These are phyloP conservation scores for Heterodera schachtii DNA, from an alignment of 1,140 invertebrate genomes.

Conservation along the genomic window DNA sequence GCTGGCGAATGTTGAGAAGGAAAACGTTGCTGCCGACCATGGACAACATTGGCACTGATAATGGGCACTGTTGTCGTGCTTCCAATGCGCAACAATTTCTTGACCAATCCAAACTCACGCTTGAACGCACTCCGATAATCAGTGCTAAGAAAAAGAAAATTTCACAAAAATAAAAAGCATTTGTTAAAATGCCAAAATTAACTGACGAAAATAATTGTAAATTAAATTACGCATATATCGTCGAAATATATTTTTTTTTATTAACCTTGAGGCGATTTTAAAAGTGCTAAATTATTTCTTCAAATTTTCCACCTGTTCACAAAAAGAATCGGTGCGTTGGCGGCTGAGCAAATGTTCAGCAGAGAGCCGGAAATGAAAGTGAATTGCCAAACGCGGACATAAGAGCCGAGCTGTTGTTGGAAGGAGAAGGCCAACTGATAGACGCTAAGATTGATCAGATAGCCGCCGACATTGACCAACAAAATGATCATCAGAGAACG, in stretches of 20 bases:
- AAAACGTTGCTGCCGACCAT: no score
- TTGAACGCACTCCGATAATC: conserved; percentile 4
- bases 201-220: no score
- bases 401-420: background rate
- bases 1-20: no score
- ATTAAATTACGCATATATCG: no score
- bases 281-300: background rate
- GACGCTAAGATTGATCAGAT: conserved; percentile 11
- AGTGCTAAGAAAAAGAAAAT: background rate
- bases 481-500: conserved; percentile 18
- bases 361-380: conserved; percentile 13
- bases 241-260: no score
- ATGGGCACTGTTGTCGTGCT: no score
- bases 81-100: no score
- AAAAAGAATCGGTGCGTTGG: conserved; percentile 19
- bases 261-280: no score
- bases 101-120: background rate
- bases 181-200: no score
- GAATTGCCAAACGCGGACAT: conserved; percentile 8
- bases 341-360: conserved; percentile 10
- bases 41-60: no score
- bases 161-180: no score
- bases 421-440: conserved; percentile 18
- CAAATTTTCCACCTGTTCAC: conserved; percentile 3
- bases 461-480: conserved; percentile 14